These are phyloP conservation scores for Peromyscus melanophrys DNA, from an alignment of 2,797 vertebrate species.

Conservation along the genomic window DNA sequence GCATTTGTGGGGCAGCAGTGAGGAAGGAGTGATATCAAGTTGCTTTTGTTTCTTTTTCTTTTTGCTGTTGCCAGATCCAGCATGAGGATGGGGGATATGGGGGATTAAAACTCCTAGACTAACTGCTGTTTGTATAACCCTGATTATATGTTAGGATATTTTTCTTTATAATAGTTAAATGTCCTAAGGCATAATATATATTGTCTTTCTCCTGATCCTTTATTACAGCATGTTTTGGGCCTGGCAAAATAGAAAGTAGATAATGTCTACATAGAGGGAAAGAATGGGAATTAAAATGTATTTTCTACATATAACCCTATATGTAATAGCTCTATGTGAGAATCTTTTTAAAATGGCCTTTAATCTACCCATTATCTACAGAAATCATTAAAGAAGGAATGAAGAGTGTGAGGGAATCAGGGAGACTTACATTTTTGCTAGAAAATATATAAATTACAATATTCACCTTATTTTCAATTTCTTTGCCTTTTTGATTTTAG, in stretches of 20 bases:
- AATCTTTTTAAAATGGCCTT: not conserved
- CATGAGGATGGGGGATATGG: not conserved
- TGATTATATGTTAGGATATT: not conserved
- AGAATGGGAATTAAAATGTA: not conserved
- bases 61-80: not conserved
- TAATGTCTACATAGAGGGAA: not conserved
- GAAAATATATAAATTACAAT: conserved; percentile 19
- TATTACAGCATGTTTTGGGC: not conserved
- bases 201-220: not conserved
- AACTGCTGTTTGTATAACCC: not conserved
- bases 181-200: not conserved
- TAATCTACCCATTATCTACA: not conserved
- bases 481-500: not conserved
- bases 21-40: not conserved
- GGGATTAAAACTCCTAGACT: not conserved
- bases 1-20: not conserved
- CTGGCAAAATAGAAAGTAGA: not conserved
- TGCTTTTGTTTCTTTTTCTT: not conserved
- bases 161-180: not conserved
- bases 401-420: too few relatives aligned
- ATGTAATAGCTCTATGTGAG: not conserved
- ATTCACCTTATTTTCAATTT: conserved; percentile 41
- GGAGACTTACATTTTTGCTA: not conserved
- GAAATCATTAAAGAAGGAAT: not conserved
- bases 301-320: not conserved